Evolutionary conservation across 1,140 invertebrate genomes (phyloP).

Genomic region (Apolygus lucorum): DNA sequence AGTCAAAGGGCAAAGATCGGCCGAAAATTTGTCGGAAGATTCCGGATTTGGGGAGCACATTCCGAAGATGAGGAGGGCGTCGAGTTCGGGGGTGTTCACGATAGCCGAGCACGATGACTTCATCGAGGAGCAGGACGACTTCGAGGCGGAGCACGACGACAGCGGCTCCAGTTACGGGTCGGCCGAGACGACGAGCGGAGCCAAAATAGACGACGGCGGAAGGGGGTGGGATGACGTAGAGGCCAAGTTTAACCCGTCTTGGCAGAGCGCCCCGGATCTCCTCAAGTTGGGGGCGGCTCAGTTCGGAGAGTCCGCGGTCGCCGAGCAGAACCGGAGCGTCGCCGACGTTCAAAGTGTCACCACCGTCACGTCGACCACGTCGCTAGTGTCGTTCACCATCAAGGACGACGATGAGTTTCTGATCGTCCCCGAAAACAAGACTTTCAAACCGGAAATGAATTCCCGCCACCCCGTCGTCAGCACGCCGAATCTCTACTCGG

Average conservation of each 20-base stretch:
- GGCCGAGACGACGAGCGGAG: conserved; percentile 3
- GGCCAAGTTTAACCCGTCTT: conserved; percentile 35
- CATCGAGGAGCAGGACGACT: conserved; percentile 22
- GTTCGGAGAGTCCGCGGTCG: conserved; percentile 7
- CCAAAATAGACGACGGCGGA: conserved; percentile 24
- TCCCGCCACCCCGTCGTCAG: conserved; percentile 43
- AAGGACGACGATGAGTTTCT: conserved; percentile 27
- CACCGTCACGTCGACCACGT: conserved; percentile 19
- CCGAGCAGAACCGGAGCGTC: not conserved
- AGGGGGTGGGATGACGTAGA: conserved; percentile 26
- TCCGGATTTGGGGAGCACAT: conserved; percentile 60
- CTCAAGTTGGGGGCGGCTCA: conserved; percentile 20
- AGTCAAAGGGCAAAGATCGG: conserved; percentile 46
- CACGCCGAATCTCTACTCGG: conserved; percentile 53
- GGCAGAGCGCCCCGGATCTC: conserved; percentile 36
- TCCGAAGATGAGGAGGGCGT: conserved; percentile 29
- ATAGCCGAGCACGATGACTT: conserved; percentile 25
- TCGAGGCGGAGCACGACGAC: too few species aligned
- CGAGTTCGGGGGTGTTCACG: conserved; percentile 22
- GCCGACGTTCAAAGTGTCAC: not conserved
- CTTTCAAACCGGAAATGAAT: conserved; percentile 31
- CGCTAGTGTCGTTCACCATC: conserved; percentile 23
- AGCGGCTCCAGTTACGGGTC: conserved; percentile 21
- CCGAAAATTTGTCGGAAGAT: conserved; percentile 64
- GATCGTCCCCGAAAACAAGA: conserved; percentile 27